phyloP scores from a whole-genome alignment of 1,140 invertebrate species.

The Drosophila simulans region DNA sequence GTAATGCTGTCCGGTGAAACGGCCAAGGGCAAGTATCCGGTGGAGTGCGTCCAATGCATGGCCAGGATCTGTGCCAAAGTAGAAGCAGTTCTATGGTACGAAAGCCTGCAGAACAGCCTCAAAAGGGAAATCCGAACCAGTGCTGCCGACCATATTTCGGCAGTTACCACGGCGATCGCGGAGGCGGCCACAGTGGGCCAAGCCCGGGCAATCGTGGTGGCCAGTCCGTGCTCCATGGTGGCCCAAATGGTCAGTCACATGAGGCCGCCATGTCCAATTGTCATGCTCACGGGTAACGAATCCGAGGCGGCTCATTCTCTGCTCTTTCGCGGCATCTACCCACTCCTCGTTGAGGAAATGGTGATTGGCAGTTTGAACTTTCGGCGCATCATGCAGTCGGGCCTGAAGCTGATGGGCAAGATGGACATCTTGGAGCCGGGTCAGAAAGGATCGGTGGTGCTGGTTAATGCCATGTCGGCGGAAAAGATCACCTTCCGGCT shows the following conservation, averaged over 20 bases:
- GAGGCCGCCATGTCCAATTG: constrained; percentile 52
- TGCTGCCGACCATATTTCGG: constrained; percentile 34
- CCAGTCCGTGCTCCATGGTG: constrained; percentile 39
- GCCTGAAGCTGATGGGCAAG: constrained; percentile 28
- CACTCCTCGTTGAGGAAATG: constrained; percentile 57
- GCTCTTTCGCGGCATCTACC: constrained; percentile 48
- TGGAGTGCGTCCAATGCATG: constrained; percentile 86
- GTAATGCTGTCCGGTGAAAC: constrained; percentile 99
- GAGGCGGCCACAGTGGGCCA: constrained; percentile 38
- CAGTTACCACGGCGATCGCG: constrained; percentile 44
- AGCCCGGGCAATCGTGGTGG: constrained; percentile 57
- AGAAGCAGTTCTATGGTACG: constrained; percentile 63
- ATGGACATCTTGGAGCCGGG: constrained; percentile 39
- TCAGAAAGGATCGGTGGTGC: constrained; percentile 24
- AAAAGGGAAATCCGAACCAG: constrained; percentile 16
- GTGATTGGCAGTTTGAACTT: constrained; percentile 32
- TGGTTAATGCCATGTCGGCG: constrained; percentile 55
- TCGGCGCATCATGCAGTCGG: constrained; percentile 23
- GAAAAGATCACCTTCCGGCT: constrained; percentile 49
- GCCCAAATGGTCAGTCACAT: constrained; percentile 53
- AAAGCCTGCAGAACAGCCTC: constrained; percentile 46
- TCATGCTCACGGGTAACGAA: constrained; percentile 37
- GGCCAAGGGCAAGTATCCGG: constrained; percentile 97
- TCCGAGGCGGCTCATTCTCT: constrained; percentile 37
- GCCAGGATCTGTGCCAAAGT: constrained; percentile 55